phyloP scores from a whole-genome alignment of 2,888 invertebrate species.

The Cremastinae sp. region DNA sequence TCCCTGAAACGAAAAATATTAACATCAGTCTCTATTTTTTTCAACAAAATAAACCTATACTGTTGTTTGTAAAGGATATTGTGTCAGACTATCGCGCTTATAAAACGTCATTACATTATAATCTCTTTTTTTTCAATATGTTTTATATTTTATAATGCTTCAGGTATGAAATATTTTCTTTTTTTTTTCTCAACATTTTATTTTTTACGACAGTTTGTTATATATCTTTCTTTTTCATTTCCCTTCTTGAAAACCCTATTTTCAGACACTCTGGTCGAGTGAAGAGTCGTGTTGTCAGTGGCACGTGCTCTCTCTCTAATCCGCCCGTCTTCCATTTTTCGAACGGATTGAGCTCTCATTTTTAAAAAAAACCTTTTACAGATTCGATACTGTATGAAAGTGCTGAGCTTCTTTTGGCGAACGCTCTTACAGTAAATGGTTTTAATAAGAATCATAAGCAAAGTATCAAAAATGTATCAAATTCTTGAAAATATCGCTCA shows the following conservation, averaged over 20 bases:
- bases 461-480: no score
- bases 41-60: no score
- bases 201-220: constrained; percentile 31
- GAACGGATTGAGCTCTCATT: constrained; percentile 31
- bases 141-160: no score
- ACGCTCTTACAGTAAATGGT: no score
- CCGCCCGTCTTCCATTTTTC: constrained; percentile 70
- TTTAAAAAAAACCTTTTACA: background rate
- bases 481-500: no score
- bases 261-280: constrained; percentile 76
- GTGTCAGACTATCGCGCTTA: no score
- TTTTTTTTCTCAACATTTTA: no score
- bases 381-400: background rate
- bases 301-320: constrained; percentile 74
- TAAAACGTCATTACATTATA: no score
- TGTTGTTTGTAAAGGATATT: no score
- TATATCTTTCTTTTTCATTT: constrained; percentile 55
- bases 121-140: no score
- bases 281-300: constrained; percentile 75
- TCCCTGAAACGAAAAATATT: constrained; percentile 83
- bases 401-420: background rate
- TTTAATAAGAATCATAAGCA: no score
- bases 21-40: constrained; percentile 11
- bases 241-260: constrained; percentile 73
- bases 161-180: no score